Evolutionary conservation across 2,888 invertebrate species (phyloP).

Genomic region (Trissolcus japonicus): DNA sequence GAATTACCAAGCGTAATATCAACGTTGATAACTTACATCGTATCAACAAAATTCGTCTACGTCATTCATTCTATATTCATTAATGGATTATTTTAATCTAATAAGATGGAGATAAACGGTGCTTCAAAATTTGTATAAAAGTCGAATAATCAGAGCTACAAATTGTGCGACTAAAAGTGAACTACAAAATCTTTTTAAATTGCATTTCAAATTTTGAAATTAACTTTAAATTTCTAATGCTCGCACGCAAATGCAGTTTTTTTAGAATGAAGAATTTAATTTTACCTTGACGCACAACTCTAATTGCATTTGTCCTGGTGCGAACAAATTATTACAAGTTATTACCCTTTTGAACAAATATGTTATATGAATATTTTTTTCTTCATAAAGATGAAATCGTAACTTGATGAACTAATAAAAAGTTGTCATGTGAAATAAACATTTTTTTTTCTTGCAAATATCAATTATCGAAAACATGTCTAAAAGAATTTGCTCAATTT

Average conservation of each 20-base stretch:
- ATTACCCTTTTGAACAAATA: not conserved
- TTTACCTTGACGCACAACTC: not conserved
- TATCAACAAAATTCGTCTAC: conserved; percentile 6
- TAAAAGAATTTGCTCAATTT: no score
- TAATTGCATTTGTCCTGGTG: not conserved
- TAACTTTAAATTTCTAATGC: conserved; percentile 1
- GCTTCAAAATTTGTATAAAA: not conserved
- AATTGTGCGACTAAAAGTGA: conserved; percentile 19
- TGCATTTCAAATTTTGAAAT: conserved; percentile 3
- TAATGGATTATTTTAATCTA: conserved; percentile 6
- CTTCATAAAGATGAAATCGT: no score
- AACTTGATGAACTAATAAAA: no score
- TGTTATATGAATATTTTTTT: no score
- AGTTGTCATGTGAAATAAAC: no score
- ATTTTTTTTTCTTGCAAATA: no score
- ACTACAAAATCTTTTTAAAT: conserved; percentile 4
- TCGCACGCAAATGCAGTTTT: conserved; percentile 10
- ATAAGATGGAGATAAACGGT: conserved; percentile 1
- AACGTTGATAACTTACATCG: not conserved
- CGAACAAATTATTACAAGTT: not conserved
- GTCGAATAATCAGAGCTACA: conserved; percentile 9
- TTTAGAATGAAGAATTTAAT: not conserved
- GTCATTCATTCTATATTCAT: conserved; percentile 13
- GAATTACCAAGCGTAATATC: not conserved
- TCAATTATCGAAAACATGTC: no score